These are phyloP conservation scores for Pampusana beccarii DNA, from an alignment of 2,113 vertebrate species.

Conservation along the genomic window DNA sequence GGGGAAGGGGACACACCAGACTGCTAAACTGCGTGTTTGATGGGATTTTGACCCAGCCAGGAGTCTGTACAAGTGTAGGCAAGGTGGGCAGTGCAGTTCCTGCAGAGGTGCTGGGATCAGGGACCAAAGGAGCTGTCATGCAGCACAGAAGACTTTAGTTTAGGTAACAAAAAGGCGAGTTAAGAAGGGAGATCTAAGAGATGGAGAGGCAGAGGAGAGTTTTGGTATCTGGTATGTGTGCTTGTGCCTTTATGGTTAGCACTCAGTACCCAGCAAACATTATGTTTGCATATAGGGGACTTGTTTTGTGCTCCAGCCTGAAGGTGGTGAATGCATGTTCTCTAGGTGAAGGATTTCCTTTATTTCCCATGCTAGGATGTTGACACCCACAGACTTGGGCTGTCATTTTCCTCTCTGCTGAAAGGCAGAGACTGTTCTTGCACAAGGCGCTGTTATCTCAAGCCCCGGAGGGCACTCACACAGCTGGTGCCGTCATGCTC, in stretches of 20 bases:
- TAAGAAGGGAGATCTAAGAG: background rate
- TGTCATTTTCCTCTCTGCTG: background rate
- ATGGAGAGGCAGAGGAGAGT: background rate
- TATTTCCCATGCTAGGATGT: background rate
- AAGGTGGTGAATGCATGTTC: background rate
- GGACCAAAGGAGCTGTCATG: background rate
- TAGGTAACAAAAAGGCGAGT: background rate
- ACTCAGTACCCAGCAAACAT: background rate
- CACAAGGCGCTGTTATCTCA: fast-evolving
- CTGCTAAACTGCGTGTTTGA: background rate
- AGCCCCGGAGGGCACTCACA: background rate
- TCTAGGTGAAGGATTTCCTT: background rate
- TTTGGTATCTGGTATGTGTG: background rate
- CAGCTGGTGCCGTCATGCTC: background rate
- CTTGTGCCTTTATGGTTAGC: background rate
- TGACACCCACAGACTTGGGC: background rate
- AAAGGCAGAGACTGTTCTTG: background rate
- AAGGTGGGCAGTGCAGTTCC: background rate
- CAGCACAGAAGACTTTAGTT: background rate
- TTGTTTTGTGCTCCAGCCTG: background rate
- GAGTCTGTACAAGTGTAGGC: fast-evolving
- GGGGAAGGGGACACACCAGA: background rate
- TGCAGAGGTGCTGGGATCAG: background rate
- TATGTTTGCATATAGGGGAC: background rate
- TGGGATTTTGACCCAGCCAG: background rate